A percentile compares a stretch with the other conserved stretches of the same genome.
Evolutionary conservation across 2,797 vertebrate species (phyloP).

Genomic region (Pagetopsis macropterus): DNA sequence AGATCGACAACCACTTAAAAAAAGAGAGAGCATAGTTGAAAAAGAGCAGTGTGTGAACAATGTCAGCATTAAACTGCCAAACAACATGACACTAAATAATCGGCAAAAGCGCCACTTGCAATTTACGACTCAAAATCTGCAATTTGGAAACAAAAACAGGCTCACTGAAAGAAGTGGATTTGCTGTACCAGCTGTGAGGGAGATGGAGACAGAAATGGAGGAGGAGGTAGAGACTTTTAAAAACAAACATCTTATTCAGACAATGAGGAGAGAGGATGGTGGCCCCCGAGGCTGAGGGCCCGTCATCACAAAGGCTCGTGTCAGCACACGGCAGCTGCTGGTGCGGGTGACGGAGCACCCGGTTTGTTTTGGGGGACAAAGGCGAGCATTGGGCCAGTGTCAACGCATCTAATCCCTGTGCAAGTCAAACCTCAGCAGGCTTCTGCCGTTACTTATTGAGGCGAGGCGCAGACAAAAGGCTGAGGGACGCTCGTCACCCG

Average conservation of each 20-base stretch:
- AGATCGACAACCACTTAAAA: background rate
- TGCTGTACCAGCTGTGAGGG: slow-evolving; percentile 27
- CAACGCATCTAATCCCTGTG: slow-evolving; percentile 73
- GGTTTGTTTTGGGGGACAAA: slow-evolving; percentile 80
- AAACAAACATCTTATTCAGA: slow-evolving; percentile 64
- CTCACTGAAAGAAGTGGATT: background rate
- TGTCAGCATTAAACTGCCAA: background rate
- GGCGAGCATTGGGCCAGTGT: slow-evolving; percentile 65
- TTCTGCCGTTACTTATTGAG: slow-evolving; percentile 38
- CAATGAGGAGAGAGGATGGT: slow-evolving; percentile 47
- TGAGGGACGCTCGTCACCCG: slow-evolving; percentile 18
- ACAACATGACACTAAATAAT: slow-evolving; percentile 6
- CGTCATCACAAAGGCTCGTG: slow-evolving; percentile 71
- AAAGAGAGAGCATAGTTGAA: background rate
- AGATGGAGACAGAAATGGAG: background rate
- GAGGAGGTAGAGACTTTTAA: slow-evolving; percentile 1
- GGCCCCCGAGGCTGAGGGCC: slow-evolving; percentile 42
- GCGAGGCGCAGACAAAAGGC: slow-evolving; percentile 58
- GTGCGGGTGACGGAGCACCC: slow-evolving; percentile 52
- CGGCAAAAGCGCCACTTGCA: slow-evolving; percentile 5
- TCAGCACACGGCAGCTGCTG: slow-evolving; percentile 80
- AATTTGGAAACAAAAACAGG: slow-evolving; percentile 3
- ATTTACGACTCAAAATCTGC: slow-evolving; percentile 1
- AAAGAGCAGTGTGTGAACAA: background rate
- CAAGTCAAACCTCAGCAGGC: slow-evolving; percentile 55